phyloP scores from a whole-genome alignment of 2,797 vertebrate genomes.

The Rhadinocentrus ornatus region DNA sequence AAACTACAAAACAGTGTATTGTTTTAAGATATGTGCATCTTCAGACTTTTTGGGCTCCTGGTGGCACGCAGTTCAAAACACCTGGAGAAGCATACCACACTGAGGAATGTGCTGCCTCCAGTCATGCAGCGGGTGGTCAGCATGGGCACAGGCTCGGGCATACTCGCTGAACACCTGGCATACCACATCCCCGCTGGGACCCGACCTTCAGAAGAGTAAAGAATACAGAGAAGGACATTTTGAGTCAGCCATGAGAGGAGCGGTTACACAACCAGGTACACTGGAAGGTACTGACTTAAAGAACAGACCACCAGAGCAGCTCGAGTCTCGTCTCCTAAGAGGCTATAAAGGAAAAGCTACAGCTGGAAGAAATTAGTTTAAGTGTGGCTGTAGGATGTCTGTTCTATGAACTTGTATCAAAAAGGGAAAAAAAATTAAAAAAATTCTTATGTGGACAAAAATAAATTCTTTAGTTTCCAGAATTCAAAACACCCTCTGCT shows the following conservation, averaged over 20 bases:
- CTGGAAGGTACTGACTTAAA: background rate
- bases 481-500: background rate
- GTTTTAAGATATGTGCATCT: background rate
- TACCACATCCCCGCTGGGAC: constrained; percentile 84
- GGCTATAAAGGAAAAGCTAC: background rate
- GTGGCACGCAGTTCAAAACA: constrained; percentile 8
- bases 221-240: constrained; percentile 50
- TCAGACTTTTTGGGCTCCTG: background rate
- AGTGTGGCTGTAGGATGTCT: background rate
- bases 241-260: constrained; percentile 37
- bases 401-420: background rate
- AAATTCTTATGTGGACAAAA: background rate
- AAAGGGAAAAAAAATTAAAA: background rate
- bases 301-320: constrained; percentile 14
- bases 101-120: constrained; percentile 88
- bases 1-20: background rate
- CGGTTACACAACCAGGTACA: constrained; percentile 25
- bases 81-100: constrained; percentile 86
- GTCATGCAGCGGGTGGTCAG: constrained; percentile 88
- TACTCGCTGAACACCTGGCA: constrained; percentile 94
- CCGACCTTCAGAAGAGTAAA: constrained; percentile 81
- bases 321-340: background rate
- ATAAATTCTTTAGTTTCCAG: background rate
- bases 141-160: constrained; percentile 92
- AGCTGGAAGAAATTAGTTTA: background rate